These are phyloP conservation scores for Hydrolagus colliei DNA, from an alignment of 2,797 vertebrate species.

Conservation along the genomic window DNA sequence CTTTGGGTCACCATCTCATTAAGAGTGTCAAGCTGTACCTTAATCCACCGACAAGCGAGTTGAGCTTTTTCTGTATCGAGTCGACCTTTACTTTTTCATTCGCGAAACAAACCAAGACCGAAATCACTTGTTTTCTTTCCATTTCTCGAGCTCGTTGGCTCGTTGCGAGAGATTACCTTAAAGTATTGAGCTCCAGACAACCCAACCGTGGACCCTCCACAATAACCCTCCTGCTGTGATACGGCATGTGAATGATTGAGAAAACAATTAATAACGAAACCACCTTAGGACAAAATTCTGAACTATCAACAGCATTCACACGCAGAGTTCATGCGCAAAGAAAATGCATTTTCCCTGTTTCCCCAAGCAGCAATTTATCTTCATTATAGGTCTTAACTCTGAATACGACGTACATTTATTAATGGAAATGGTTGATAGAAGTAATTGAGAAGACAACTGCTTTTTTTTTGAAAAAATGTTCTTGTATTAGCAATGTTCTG, in stretches of 20 bases:
- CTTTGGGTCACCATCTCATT: background rate
- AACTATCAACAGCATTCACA: too few species aligned
- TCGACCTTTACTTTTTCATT: background rate
- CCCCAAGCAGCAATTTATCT: constrained; percentile 25
- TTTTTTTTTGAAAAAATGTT: background rate
- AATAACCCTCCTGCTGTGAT: background rate
- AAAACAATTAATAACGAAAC: background rate
- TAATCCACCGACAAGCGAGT: background rate
- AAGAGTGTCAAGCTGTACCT: background rate
- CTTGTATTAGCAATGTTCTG: background rate
- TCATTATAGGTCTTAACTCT: background rate
- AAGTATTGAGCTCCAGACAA: background rate
- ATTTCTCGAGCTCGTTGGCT: background rate
- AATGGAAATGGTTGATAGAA: constrained; percentile 4
- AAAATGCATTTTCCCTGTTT: background rate
- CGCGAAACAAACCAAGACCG: background rate
- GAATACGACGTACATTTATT: constrained; percentile 17
- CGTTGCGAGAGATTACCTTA: background rate
- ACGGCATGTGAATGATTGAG: background rate
- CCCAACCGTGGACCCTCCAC: background rate
- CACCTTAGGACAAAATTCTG: background rate
- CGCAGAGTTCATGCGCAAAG: background rate
- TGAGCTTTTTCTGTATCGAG: background rate
- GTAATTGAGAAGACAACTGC: background rate
- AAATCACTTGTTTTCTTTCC: background rate